Conservation (phyloP, 2,113 vertebrate genomes). For the Cephalopholis sonnerati region DNA sequence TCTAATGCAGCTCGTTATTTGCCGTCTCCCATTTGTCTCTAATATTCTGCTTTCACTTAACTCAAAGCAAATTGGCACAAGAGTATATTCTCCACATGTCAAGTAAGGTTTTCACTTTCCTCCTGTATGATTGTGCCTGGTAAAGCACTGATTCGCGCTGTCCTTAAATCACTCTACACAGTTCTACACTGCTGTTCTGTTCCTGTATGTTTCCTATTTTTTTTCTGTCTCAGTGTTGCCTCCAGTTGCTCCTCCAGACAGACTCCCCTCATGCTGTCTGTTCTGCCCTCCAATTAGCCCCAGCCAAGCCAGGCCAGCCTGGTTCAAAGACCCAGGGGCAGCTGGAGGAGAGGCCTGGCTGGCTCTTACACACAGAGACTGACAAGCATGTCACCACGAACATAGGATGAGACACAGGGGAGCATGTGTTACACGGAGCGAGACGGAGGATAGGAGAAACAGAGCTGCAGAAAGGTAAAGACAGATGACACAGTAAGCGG, state of each 20-base stretch:
- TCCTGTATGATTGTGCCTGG: not conserved
- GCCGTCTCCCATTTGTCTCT: not conserved
- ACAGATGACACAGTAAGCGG: conserved; percentile 21
- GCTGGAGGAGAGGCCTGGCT: conserved; percentile 48
- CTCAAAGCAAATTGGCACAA: not conserved
- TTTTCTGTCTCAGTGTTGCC: conserved; percentile 21
- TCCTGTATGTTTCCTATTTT: conserved; percentile 2
- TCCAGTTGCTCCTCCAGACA: conserved; percentile 55
- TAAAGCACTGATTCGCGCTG: not conserved
- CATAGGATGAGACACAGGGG: conserved; percentile 21
- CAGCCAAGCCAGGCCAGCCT: conserved; percentile 38
- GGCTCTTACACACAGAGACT: conserved; percentile 15
- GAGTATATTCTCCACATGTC: not conserved
- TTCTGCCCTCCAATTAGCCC: conserved; percentile 74
- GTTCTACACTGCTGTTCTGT: not conserved
- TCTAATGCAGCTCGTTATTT: not conserved
- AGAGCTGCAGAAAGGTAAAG: conserved; percentile 32
- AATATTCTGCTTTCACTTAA: not conserved
- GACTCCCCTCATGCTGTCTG: conserved; percentile 46
- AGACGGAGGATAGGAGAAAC: conserved; percentile 4
- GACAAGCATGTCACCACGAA: conserved; percentile 41
- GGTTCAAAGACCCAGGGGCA: conserved; percentile 65
- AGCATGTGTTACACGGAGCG: conserved; percentile 29
- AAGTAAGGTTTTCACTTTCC: not conserved
- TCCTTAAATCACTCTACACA: not conserved